Percentiles rank a stretch among this genome's conserved stretches.
Conservation (phyloP, 2,888 invertebrate species). For the Epinotia bilunana region DNA sequence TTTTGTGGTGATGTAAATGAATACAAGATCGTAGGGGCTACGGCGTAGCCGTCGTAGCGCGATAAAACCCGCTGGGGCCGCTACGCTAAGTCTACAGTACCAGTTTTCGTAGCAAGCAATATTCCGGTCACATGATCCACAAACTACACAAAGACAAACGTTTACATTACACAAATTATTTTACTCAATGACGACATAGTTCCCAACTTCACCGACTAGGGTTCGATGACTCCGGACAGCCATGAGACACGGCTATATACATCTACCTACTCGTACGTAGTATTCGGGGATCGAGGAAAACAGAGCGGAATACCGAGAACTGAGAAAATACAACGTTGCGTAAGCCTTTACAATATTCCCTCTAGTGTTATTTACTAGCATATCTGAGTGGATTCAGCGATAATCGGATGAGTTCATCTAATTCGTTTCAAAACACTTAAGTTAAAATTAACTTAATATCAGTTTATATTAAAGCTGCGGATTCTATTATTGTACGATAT, state of each 20-base stretch:
- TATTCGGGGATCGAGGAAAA: conserved; percentile 59
- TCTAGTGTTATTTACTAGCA: conserved; percentile 36
- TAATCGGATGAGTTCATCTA: conserved; percentile 8
- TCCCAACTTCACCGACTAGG: conserved; percentile 47
- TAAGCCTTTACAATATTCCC: conserved; percentile 50
- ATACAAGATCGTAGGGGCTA: conserved; percentile 1
- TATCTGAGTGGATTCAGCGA: conserved; percentile 48
- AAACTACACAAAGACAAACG: neutral
- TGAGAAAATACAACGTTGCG: conserved; percentile 53
- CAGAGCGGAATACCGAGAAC: conserved; percentile 52
- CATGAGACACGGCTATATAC: conserved; percentile 50
- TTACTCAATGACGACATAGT: conserved; percentile 36
- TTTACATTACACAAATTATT: conserved; percentile 8
- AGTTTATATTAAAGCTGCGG: neutral
- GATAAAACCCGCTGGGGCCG: neutral
- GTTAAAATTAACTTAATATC: conserved; percentile 6
- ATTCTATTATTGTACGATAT: too few species aligned
- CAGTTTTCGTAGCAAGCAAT: conserved; percentile 3
- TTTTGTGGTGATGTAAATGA: neutral
- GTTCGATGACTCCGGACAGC: conserved; percentile 59
- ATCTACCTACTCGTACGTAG: conserved; percentile 22
- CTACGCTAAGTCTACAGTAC: conserved; percentile 8
- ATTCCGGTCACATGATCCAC: neutral
- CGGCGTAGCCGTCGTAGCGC: conserved; percentile 34
- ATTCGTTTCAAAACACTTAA: conserved; percentile 3